Base-by-base conservation (phyloP, 2,888 invertebrate genomes). In the Gerris lacustris region DNA sequence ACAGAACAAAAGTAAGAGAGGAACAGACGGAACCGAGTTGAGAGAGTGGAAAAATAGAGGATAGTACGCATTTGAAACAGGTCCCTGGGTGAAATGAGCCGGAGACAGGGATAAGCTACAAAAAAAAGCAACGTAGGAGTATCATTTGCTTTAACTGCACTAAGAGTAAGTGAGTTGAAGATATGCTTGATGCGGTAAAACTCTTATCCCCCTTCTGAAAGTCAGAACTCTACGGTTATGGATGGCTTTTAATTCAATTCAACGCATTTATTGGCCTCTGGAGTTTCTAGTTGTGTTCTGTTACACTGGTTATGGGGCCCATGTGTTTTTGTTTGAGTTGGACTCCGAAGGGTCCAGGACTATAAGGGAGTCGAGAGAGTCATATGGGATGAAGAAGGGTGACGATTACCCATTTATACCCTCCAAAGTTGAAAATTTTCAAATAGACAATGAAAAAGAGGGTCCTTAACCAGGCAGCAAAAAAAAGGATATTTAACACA, bases 401-500 rank as follows among this genome's bases (percentile, higher is more conserved):
- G 31, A 31, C 31, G 31, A 31, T 31, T 31, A 31, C 31, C 31
- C 31, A 31, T 31, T 31, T 31, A 31, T 31, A 31, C 31, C 31
- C 31, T 31, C 31, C 31, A 31, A 31, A 31, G 31, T 31, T 31
- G 31, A 31, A 31, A 31, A 31, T 31, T 31, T 31, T 31, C 31
- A 31, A 31, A 31, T 31, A 31, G 31, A 31, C 31, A 31, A 31
- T 31, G 31, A 31, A 31, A 31, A 31, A 31, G 31, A 31, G 31
- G 31, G 31, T 31, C 31, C 31, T 31, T 31, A 31, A 31, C 31
- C 31, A 31, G 31, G 31, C 31, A 31, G 31, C 31, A 31, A 69
- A 74, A 74, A 6, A 74, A 45, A n/a, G 74, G 69, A 72, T 71
- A 31, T 31, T 31, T 31, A 31, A 31, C 31, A 31, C 31, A 31